These are phyloP conservation scores for Peromyscus aztecus DNA, from an alignment of 2,797 vertebrate species.

Conservation along the genomic window DNA sequence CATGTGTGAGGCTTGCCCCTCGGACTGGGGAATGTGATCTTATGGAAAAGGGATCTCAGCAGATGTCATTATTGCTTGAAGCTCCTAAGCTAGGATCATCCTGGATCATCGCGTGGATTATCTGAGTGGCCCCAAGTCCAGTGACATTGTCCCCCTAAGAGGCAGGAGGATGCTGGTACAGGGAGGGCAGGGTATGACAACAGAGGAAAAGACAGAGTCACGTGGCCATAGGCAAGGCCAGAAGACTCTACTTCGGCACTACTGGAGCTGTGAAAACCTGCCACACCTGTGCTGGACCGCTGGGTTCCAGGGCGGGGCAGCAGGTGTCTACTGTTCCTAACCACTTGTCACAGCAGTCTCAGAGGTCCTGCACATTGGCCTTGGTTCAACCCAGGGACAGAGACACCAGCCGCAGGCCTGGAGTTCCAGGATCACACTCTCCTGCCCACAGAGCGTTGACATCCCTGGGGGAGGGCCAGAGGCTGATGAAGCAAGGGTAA, in stretches of 20 bases:
- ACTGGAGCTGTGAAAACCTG: not conserved
- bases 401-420: not conserved
- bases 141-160: not conserved
- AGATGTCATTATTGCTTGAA: slow-evolving; percentile 14
- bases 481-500: not conserved
- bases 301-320: not conserved
- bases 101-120: slow-evolving; percentile 25
- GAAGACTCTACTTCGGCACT: not conserved
- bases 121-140: not conserved
- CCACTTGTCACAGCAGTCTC: not conserved
- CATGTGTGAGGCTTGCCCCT: not conserved
- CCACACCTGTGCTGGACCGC: not conserved
- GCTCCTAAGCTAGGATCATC: slow-evolving; percentile 19
- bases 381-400: not conserved
- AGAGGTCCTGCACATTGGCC: not conserved
- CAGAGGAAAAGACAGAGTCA: not conserved
- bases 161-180: not conserved
- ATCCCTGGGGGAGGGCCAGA: not conserved
- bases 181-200: not conserved
- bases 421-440: not conserved
- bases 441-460: too few relatives aligned
- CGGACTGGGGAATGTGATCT: not conserved
- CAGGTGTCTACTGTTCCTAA: not conserved
- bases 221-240: not conserved
- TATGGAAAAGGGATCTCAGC: not conserved